Evolutionary conservation across 2,797 vertebrate species (phyloP).

Genomic region (Remorina albescens): DNA sequence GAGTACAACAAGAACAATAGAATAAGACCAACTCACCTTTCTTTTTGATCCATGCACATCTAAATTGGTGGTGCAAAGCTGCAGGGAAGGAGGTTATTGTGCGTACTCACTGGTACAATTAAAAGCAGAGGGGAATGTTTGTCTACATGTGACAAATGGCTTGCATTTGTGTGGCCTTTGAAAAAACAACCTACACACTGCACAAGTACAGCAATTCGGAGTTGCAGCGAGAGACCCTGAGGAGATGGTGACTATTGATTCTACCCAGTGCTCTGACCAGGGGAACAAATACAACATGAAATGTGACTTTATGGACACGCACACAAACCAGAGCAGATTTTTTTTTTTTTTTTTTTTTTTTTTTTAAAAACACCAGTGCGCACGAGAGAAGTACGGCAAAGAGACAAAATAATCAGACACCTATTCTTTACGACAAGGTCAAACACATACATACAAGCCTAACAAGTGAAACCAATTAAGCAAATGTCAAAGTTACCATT

Average conservation of each 20-base stretch:
- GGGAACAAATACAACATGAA: conserved; percentile 32
- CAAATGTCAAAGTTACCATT: neutral
- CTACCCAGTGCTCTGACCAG: conserved; percentile 22
- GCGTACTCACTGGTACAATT: conserved; percentile 50
- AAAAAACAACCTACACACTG: conserved; percentile 42
- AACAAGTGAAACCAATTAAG: neutral
- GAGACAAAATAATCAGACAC: neutral
- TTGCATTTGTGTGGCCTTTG: conserved; percentile 67
- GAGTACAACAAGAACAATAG: conserved; percentile 40
- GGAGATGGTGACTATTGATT: conserved; percentile 62
- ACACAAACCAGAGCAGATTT: too few species aligned
- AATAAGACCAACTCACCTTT: conserved; percentile 45
- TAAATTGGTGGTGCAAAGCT: conserved; percentile 50
- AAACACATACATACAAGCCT: neutral
- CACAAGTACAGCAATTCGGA: conserved; percentile 47
- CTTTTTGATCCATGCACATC: conserved; percentile 48
- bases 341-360: too few species aligned
- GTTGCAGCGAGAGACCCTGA: conserved; percentile 46
- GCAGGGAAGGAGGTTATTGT: conserved; percentile 25
- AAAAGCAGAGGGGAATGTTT: conserved; percentile 55
- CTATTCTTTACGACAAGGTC: neutral
- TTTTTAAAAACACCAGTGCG: too few species aligned
- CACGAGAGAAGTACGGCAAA: too few species aligned
- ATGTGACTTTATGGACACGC: neutral
- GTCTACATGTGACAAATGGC: conserved; percentile 71